Base-by-base conservation (phyloP, 1,140 invertebrate species). In the Melitaea cinxia region DNA sequence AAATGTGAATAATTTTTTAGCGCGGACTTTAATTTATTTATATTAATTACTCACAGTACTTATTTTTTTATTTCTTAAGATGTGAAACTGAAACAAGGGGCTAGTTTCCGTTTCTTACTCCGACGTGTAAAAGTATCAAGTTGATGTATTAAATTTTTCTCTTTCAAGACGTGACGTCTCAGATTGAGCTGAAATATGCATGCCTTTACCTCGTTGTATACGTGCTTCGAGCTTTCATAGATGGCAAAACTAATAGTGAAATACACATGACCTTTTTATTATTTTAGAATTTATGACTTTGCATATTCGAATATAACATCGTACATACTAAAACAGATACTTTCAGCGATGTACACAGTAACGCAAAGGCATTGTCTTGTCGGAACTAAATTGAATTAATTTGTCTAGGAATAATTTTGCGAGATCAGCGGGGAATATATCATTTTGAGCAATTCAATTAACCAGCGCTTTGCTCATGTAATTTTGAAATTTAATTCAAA, bases 401-500 rank as follows among this genome's bases (percentile, higher is more conserved):
- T 7, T 17, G 9, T 17, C 1, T 39, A 39, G 4, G 37, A 0
- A 39, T 17, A 5, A 42, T 42, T 17, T 15, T 6, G 14, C 10
- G 4, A 37, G 47, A 28, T 55, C 24, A 50, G 23, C 45, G 15
- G 26, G 21, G 30, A 49, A 49, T 23, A 60, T 60, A 65, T 61
- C 17, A 50, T 42, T 64, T 54, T 14, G 33, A 42, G 30, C 60
- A 61, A 65, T 63, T 65, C 60, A 65, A 65, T 55, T 58, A 58
- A 1, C 14, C n/a, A 17, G 47, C 23, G 52, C 49, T 58, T 63
- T 17, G 50, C 58, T 35, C 58, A 64, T 72, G 37, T 62, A 66
- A 75, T 73, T 70, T 76, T 70, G 64, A 72, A 78, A 73, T 76
- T 72, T 70, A 74, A 76, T 76, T 72, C 67, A 72, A 78, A 78